These are phyloP conservation scores for Ostrea edulis DNA, from an alignment of 1,140 invertebrate species.

Conservation along the genomic window DNA sequence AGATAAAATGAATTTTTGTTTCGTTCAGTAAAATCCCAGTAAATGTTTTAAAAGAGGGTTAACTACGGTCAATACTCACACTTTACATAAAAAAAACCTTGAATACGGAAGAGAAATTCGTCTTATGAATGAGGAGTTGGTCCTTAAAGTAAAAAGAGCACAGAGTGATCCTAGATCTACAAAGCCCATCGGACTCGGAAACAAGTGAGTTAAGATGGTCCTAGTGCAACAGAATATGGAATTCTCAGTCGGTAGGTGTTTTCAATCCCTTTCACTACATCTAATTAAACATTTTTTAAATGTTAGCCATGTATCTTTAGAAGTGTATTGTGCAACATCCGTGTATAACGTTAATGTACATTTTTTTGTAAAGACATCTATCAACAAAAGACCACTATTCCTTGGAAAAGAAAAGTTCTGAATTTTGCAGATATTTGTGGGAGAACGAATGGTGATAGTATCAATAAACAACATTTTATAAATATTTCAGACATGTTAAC, in stretches of 20 bases:
- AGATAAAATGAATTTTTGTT: constrained; percentile 2
- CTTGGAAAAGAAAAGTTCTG: not conserved
- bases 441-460: not conserved
- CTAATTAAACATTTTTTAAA: no score
- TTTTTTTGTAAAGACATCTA: no score
- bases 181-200: not conserved
- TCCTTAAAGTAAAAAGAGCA: constrained; percentile 6
- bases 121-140: not conserved
- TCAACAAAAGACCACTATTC: no score
- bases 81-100: not conserved
- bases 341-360: no score
- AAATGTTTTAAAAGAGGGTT: constrained; percentile 10
- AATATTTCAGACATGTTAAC: not conserved
- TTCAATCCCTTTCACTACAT: not conserved
- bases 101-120: constrained; percentile 19
- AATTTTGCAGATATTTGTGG: constrained; percentile 20
- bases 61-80: constrained; percentile 13
- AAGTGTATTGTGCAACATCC: no score
- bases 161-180: not conserved
- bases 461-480: not conserved
- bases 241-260: not conserved
- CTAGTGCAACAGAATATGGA: not conserved
- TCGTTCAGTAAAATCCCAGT: constrained; percentile 9
- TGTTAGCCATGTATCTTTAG: no score
- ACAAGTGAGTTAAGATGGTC: not conserved